Base-by-base conservation (phyloP, 2,797 vertebrate species). In the Trachurus trachurus region DNA sequence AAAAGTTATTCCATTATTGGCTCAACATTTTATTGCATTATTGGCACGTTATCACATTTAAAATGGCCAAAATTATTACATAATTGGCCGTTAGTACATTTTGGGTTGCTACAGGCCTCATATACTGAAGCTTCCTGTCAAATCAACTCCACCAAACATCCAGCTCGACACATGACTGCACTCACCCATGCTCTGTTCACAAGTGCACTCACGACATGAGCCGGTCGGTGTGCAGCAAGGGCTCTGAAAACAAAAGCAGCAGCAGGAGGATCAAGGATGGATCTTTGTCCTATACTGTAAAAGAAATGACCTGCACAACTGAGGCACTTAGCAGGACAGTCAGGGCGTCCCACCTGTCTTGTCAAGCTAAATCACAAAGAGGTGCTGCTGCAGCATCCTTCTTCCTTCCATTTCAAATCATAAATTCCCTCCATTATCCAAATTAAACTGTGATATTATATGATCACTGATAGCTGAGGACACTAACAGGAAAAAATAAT, bases 401-500 rank as follows among this genome's bases (percentile, higher is more conserved):
- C 22, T 34, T 26, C 58, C 29, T 54, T 74, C 19, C 16, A 10
- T 40, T 61, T 70, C 70, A 65, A 44, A 15, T 50, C 60, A 66
- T 84, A 71, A 81, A 87, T 78, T 64, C 45, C 40, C 44, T 71
- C 60, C 71, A 86, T 82, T 86, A 81, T 53, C 53, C 71, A 79
- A 85, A 88, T 87, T 54, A 82, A 70, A 82, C 59, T 66, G 42
- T 42, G 62, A 66, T 70, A 56, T 56, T 78, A 22, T 45, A 57
- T 57, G 22, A 56, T 49, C 56, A 12, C 71, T 60, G 70, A 69
- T 56, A 78, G 71, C 22, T 15, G 29, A 12, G 42, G 54, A 52
- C 54, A 47, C 71, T 58, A 19, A 19, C 7, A 60, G 39, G 22
- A 66, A 74, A 63, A 66, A 74, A 63, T 29, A 42, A 50, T 44